Conservation (phyloP, 2,888 invertebrate species). For the Heterodera filipjevi region DNA sequence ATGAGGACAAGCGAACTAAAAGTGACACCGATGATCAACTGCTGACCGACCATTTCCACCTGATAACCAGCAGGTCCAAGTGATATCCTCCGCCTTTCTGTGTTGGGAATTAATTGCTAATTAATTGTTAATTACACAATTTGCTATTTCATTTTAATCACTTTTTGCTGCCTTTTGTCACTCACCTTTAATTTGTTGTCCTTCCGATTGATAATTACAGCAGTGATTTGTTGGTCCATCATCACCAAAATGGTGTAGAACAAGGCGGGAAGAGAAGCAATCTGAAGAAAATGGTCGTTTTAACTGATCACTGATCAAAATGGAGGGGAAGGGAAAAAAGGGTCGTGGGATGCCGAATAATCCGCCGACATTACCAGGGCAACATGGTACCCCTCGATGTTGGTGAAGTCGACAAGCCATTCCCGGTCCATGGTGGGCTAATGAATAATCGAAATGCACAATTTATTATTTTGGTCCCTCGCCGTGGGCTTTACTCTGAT, state of each 20-base stretch:
- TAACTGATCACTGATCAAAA: neutral
- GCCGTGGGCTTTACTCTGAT: constrained; percentile 47
- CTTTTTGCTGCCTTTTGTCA: too few species aligned
- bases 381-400: constrained; percentile 51
- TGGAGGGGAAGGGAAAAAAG: too few species aligned
- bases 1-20: constrained; percentile 82
- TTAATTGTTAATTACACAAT: neutral
- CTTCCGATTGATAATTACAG: constrained; percentile 69
- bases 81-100: constrained; percentile 90
- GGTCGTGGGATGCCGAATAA: too few species aligned
- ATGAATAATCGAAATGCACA: constrained; percentile 8
- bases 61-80: constrained; percentile 82
- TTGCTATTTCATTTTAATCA: constrained; percentile 39
- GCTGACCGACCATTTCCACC: neutral
- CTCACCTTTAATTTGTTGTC: constrained; percentile 68
- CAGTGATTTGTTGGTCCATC: constrained; percentile 70
- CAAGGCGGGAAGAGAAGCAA: constrained; percentile 67
- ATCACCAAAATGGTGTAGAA: constrained; percentile 68
- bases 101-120: neutral
- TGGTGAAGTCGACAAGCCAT: constrained; percentile 49
- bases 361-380: constrained; percentile 16
- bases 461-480: neutral
- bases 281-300: constrained; percentile 24
- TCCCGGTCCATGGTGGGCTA: constrained; percentile 50
- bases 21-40: constrained; percentile 49